Evolutionary conservation across 2,797 vertebrate genomes (phyloP).

Genomic region (Halcyon chelicuti): DNA sequence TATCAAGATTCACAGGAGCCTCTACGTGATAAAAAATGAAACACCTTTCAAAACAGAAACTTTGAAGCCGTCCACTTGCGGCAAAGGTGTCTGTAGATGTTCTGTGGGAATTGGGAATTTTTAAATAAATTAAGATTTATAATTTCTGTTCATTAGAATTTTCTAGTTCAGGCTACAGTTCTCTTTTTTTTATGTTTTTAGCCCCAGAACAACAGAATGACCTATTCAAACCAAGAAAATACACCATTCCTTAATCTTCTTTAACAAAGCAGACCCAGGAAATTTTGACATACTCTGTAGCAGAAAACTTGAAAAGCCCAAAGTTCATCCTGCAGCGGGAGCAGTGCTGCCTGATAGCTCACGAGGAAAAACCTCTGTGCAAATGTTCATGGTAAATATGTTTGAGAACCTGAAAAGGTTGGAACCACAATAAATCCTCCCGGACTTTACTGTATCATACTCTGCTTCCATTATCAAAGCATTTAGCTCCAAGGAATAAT

Average conservation of each 20-base stretch:
- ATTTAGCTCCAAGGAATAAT: not conserved
- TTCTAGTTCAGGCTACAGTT: not conserved
- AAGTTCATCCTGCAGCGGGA: not conserved
- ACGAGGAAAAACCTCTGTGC: not conserved
- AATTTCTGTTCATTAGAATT: not conserved
- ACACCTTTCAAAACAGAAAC: not conserved
- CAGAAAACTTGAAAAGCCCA: not conserved
- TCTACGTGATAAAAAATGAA: not conserved
- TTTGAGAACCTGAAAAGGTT: not conserved
- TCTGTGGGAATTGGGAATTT: not conserved
- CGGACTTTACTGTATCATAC: not conserved
- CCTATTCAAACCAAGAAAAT: not conserved
- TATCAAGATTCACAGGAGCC: not conserved
- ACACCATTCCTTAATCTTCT: not conserved
- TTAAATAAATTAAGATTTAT: not conserved
- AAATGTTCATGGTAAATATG: not conserved
- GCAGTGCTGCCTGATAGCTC: not conserved
- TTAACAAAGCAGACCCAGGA: not conserved
- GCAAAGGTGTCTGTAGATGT: not conserved
- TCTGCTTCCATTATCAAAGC: not conserved
- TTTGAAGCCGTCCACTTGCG: not conserved
- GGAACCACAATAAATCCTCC: not conserved
- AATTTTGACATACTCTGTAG: not conserved
- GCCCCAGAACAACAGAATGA: not conserved
- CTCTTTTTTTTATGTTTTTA: not conserved